Conservation (phyloP, 1,140 invertebrate genomes). For the Linepithema humile region DNA sequence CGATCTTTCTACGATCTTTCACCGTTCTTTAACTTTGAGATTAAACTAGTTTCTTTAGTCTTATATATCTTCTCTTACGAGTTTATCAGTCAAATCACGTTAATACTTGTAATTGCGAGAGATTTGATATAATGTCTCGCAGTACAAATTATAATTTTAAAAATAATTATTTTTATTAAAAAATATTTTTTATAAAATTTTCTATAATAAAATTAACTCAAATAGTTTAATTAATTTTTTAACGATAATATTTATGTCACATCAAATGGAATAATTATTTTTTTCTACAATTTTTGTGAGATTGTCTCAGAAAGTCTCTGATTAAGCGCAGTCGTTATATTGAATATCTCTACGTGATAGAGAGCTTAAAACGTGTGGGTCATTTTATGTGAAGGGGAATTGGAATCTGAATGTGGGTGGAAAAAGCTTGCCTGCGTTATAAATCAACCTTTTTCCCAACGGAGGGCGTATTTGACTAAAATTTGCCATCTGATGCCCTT, state of each 20-base stretch:
- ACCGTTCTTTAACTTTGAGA: neutral
- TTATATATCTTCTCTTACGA: neutral
- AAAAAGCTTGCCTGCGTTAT: constrained; percentile 32
- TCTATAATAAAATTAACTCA: neutral
- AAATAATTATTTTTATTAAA: neutral
- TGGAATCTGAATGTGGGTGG: constrained; percentile 27
- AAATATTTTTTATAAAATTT: neutral
- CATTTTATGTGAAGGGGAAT: neutral
- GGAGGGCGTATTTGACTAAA: constrained; percentile 4
- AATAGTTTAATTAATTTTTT: neutral
- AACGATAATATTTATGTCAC: neutral
- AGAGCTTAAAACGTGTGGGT: neutral
- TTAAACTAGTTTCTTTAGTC: neutral
- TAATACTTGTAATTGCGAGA: constrained; percentile 8
- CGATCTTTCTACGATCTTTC: neutral
- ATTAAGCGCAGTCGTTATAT: constrained; percentile 1
- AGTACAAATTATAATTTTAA: neutral
- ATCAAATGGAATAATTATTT: neutral
- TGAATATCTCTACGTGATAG: constrained; percentile 22
- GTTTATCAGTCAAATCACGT: neutral
- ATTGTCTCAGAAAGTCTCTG: neutral
- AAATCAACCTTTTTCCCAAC: constrained; percentile 25
- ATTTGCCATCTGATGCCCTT: constrained; percentile 39
- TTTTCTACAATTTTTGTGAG: neutral
- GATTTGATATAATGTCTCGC: neutral